Conservation (phyloP, 1,140 invertebrate species). For the Protaetia brevitarsis region DNA sequence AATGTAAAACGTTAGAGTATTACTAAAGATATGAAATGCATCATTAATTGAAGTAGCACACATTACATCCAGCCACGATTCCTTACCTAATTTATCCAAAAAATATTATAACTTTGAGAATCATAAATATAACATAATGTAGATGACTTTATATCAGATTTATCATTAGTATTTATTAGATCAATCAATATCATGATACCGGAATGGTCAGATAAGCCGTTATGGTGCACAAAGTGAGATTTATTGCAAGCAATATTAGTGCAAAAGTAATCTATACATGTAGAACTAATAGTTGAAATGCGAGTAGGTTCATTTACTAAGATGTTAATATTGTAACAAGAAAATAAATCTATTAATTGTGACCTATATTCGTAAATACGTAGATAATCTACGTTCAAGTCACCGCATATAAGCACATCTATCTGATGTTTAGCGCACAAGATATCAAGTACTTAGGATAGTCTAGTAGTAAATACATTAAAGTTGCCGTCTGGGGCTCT, state of each 20-base stretch:
- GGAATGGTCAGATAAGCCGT: no score
- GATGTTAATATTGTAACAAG: not conserved
- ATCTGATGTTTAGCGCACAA: not conserved
- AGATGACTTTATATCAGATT: no score
- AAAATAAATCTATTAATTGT: not conserved
- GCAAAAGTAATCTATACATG: not conserved
- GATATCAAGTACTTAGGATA: not conserved
- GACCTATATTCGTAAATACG: not conserved
- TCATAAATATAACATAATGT: no score
- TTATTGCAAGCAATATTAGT: not conserved
- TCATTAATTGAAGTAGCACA: no score
- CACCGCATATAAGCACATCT: not conserved
- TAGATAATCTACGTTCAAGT: not conserved
- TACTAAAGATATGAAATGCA: no score
- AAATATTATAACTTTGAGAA: no score
- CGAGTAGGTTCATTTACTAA: not conserved
- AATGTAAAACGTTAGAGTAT: no score
- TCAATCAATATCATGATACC: no score
- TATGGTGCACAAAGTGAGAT: not conserved
- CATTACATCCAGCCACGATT: no score
- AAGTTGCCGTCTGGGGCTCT: not conserved
- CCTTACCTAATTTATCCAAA: no score
- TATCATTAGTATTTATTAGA: no score
- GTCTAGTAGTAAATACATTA: not conserved
- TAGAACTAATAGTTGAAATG: not conserved